Conservation (phyloP, 1,140 invertebrate species). For the Heliconius melpomene region DNA sequence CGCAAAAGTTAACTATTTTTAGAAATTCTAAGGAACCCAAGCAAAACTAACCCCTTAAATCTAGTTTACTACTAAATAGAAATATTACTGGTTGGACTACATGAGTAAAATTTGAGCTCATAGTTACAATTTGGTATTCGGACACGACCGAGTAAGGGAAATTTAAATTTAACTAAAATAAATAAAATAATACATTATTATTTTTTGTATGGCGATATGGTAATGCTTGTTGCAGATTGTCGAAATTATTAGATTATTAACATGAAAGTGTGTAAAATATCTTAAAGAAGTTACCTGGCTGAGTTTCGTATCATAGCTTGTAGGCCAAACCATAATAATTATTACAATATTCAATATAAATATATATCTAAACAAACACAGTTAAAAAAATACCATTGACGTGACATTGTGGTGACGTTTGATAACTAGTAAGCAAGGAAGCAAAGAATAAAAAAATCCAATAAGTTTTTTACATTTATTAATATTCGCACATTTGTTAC, state of each 20-base stretch:
- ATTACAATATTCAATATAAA: background rate
- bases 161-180: too few species aligned
- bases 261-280: background rate
- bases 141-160: too few species aligned
- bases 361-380: background rate
- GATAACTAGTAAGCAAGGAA: background rate
- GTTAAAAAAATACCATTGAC: background rate
- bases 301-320: conserved; percentile 54
- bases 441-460: conserved; percentile 4
- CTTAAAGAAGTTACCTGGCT: conserved; percentile 47
- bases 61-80: too few species aligned
- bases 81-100: too few species aligned
- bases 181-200: too few species aligned
- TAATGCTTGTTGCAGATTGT: too few species aligned
- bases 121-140: too few species aligned
- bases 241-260: background rate
- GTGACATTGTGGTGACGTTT: background rate
- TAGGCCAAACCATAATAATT: conserved; percentile 70
- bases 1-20: too few species aligned
- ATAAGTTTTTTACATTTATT: background rate
- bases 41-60: too few species aligned
- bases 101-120: too few species aligned
- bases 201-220: too few species aligned
- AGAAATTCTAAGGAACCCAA: too few species aligned
- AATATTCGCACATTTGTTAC: background rate